Evolutionary conservation across 2,797 vertebrate species (phyloP).

Genomic region (Chromobotia macracanthus): DNA sequence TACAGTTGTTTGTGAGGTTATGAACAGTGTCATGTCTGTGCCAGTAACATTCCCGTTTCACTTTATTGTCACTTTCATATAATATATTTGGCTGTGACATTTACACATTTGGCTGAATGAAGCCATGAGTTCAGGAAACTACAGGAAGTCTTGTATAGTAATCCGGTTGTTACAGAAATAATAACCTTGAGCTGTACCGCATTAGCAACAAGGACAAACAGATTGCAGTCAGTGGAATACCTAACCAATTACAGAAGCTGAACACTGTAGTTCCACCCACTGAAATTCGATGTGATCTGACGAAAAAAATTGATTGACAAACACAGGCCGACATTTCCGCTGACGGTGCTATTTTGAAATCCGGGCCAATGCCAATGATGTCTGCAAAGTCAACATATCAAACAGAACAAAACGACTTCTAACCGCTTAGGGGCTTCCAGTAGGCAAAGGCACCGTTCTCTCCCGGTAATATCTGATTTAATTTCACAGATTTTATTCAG

Average conservation of each 20-base stretch:
- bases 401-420: background rate
- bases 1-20: background rate
- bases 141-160: too few species aligned
- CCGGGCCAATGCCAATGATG: background rate
- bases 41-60: too few species aligned
- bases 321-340: constrained; percentile 4
- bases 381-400: background rate
- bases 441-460: background rate
- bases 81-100: too few species aligned
- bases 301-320: background rate
- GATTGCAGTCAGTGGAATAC: background rate
- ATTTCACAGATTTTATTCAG: constrained; percentile 35
- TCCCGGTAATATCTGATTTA: constrained; percentile 17
- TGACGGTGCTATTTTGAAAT: constrained; percentile 11
- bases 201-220: constrained; percentile 2
- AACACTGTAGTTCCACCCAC: background rate
- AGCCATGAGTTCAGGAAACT: too few species aligned
- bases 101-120: too few species aligned
- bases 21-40: background rate
- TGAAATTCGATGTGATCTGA: constrained; percentile 1
- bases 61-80: background rate
- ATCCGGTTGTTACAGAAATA: too few species aligned
- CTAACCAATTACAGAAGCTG: background rate
- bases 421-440: background rate
- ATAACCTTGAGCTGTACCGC: background rate